Evolutionary conservation across 2,888 invertebrate genomes (phyloP).

Genomic region (Leptopilina drosophilae): DNA sequence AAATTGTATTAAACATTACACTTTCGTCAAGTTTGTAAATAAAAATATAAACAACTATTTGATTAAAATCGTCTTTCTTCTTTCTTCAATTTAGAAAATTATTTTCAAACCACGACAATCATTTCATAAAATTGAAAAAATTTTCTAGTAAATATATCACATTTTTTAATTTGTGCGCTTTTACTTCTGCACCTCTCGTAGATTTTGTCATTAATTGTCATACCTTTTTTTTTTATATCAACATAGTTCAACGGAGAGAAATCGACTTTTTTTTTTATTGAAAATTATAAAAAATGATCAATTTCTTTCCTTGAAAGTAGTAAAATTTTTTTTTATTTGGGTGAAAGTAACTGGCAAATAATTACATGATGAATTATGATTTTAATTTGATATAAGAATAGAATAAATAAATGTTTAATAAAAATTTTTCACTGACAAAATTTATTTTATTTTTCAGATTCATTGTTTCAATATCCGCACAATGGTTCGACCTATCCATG

Average conservation of each 20-base stretch:
- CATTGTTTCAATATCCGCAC: slow-evolving; percentile 56
- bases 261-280: background rate
- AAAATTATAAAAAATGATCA: background rate
- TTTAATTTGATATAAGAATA: slow-evolving; percentile 25
- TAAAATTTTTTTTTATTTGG: slow-evolving; percentile 6
- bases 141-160: background rate
- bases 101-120: background rate
- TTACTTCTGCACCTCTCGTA: background rate
- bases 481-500: slow-evolving; percentile 66
- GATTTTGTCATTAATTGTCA: background rate
- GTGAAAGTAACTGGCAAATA: slow-evolving; percentile 16
- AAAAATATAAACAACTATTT: background rate
- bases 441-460: slow-evolving; percentile 65
- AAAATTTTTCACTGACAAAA: background rate
- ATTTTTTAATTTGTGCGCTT: background rate
- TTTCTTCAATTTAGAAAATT: background rate
- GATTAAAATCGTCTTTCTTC: background rate
- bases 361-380: background rate
- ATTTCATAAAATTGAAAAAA: background rate
- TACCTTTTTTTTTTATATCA: background rate
- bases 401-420: slow-evolving; percentile 27
- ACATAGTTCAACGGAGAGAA: slow-evolving; percentile 10
- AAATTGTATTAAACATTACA: background rate
- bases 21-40: background rate
- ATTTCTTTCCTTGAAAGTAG: slow-evolving; percentile 30